Base-by-base conservation (phyloP, 2,797 vertebrate genomes). In the Selene dorsalis region DNA sequence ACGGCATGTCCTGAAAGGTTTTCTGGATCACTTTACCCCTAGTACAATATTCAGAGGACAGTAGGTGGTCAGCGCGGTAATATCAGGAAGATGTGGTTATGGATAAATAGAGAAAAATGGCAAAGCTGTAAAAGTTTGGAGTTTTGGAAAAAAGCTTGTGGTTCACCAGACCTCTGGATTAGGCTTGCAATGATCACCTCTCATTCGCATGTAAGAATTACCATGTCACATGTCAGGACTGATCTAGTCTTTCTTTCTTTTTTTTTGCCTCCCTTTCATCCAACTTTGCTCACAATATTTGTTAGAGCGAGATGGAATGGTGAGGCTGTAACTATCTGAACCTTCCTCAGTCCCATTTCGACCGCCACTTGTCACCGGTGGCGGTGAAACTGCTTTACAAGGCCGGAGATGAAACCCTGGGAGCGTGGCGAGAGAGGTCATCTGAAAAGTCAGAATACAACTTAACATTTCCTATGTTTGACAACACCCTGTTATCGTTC, bases 161-260 rank as follows among this genome's bases (percentile, higher is more conserved):
- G 55, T 58, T 61, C 87, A 88, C 87, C 92, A 93, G 91, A 91
- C 90, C 92, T 92, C 69, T 95, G 91, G 94, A 94, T 96, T 95
- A 96, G 95, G 94, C 95, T 96, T 96, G 96, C 96, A 97, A 96
- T 95, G 95, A 92, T 94, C 94, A 94, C 80, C 74, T 76, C 75
- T 75, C 77, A 65, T 52, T 84, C 12, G 2, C 43, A 43, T 55
- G 32, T 45, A 56, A 64, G 38, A 83, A 64, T 7, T 56, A 75
- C 63, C 64, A 58, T 47, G 35, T 71, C 62, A 71, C 52, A 62
- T 61, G 67, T 71, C 75, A 67, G 32, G n/a, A 82, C 73, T 67
- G 57, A 60, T 57, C 53, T 35, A 77, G 39, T 60, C 58, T 30
- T 52, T 18, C 50, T 16, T 8, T 26, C n/a, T n/a, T n/a, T n/a